Percentiles rank a stretch among this genome's conserved stretches.
Evolutionary conservation across 2,113 vertebrate species (phyloP).

Genomic region (Rhizomys pruinosus): DNA sequence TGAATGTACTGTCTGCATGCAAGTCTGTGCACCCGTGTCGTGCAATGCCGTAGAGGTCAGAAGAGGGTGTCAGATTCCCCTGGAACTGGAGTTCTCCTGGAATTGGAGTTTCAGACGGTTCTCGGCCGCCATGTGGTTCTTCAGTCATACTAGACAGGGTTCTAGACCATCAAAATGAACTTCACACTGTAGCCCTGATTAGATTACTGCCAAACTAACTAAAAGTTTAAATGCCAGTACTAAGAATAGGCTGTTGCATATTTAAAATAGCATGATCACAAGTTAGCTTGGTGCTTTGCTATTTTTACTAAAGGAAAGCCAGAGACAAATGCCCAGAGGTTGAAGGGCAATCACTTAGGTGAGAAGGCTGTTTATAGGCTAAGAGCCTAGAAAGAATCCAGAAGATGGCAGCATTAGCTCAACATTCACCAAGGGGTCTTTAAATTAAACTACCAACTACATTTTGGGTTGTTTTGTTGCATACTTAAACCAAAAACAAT

Average conservation of each 20-base stretch:
- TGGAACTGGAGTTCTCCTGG: too few relatives aligned
- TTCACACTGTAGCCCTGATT: conserved; percentile 57
- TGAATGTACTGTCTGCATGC: too few relatives aligned
- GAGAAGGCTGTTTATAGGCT: conserved; percentile 25
- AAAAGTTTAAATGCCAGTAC: conserved; percentile 78
- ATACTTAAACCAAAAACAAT: conserved; percentile 36
- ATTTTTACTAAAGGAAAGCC: conserved; percentile 77
- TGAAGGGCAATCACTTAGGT: conserved; percentile 58
- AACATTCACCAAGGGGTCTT: background rate
- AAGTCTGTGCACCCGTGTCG: too few relatives aligned
- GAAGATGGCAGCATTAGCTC: conserved; percentile 52
- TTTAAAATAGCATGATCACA: conserved; percentile 77
- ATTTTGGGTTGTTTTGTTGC: conserved; percentile 37
- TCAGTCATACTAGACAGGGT: conserved; percentile 49
- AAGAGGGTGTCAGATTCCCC: too few relatives aligned
- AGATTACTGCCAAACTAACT: conserved; percentile 78
- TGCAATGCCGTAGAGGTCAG: too few relatives aligned
- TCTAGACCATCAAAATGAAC: conserved; percentile 58
- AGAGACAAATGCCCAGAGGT: conserved; percentile 58
- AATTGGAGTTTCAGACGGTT: too few relatives aligned
- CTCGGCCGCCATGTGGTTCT: too few relatives aligned
- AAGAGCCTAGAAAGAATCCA: conserved; percentile 51
- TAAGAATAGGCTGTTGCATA: conserved; percentile 78
- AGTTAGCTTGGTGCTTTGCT: conserved; percentile 74
- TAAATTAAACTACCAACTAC: conserved; percentile 38